phyloP scores from a whole-genome alignment of 2,888 invertebrate genomes.

The Polia nebulosa region DNA sequence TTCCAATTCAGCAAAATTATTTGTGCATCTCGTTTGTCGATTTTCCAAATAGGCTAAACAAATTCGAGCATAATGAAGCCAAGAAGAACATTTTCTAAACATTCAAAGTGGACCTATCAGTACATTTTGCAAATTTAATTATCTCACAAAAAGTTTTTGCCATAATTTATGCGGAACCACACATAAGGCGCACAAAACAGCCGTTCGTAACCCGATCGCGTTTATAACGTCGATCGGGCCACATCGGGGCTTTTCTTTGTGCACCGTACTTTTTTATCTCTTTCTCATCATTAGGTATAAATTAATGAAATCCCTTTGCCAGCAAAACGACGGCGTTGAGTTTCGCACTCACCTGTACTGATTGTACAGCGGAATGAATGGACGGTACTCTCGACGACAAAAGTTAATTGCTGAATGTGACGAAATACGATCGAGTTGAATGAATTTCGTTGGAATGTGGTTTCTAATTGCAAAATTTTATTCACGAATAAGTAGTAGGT shows the following conservation, averaged over 20 bases:
- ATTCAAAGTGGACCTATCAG: background rate
- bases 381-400: constrained; percentile 40
- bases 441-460: constrained; percentile 9
- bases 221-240: constrained; percentile 69
- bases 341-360: constrained; percentile 67
- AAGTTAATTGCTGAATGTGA: constrained; percentile 54
- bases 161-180: constrained; percentile 58
- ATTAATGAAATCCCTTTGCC: constrained; percentile 65
- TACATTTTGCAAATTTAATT: background rate
- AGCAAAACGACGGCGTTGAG: constrained; percentile 65
- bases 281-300: constrained; percentile 63
- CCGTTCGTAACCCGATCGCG: constrained; percentile 71
- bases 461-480: constrained; percentile 25
- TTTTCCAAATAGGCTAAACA: background rate
- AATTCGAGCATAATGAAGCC: background rate
- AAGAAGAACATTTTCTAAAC: background rate
- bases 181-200: constrained; percentile 29
- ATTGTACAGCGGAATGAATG: constrained; percentile 52
- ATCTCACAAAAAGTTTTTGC: constrained; percentile 3
- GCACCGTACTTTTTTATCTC: constrained; percentile 57
- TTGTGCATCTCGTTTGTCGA: background rate
- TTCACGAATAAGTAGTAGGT: background rate
- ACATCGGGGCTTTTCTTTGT: constrained; percentile 62
- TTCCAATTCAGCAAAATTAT: background rate
- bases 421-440: constrained; percentile 17